phyloP scores from a whole-genome alignment of 2,113 vertebrate species.

The Pedetes capensis region DNA sequence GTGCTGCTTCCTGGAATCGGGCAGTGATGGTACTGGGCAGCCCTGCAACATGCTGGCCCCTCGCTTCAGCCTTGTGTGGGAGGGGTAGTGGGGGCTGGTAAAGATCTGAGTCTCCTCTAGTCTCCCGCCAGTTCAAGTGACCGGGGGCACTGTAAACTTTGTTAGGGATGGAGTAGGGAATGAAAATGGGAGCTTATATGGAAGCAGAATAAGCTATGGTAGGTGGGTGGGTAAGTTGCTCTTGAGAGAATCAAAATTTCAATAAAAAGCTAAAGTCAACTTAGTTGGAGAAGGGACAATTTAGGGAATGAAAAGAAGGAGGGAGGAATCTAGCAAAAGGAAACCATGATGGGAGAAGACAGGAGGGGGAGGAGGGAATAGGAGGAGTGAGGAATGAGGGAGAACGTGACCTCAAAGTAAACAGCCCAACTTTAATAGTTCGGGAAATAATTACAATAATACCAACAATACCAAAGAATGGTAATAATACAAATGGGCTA shows the following conservation, averaged over 20 bases:
- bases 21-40: accelerated
- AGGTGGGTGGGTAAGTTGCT: not conserved
- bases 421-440: no score
- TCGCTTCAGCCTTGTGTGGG: not conserved
- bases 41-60: not conserved
- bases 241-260: not conserved
- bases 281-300: no score
- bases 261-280: no score
- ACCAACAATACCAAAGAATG: no score
- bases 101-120: not conserved
- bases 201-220: not conserved
- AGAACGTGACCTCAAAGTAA: no score
- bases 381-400: no score
- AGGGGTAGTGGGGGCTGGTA: accelerated
- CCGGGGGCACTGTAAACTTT: not conserved
- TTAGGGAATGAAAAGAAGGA: no score
- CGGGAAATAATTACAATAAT: no score
- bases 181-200: not conserved
- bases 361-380: no score
- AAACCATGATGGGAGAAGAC: no score
- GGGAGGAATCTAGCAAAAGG: no score
- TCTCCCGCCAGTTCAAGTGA: not conserved
- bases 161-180: not conserved
- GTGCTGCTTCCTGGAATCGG: not conserved
- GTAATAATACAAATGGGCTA: no score